Percentiles rank a stretch among this genome's conserved stretches.
Conservation (phyloP, 2,797 vertebrate species). For the Sebastes paucispinis region DNA sequence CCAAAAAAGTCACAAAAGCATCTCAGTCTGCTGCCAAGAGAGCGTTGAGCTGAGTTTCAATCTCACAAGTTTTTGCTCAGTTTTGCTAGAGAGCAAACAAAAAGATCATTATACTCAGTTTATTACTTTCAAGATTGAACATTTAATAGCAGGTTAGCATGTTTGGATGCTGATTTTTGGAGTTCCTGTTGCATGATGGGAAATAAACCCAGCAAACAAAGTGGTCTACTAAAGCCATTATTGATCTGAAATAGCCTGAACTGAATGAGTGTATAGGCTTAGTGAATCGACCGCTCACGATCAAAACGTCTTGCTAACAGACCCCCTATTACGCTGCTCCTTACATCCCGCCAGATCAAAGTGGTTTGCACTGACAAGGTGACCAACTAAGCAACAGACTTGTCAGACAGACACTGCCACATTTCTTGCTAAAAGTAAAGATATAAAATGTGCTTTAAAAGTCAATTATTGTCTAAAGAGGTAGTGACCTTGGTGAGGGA, state of each 20-base stretch:
- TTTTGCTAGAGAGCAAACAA: slow-evolving; percentile 8
- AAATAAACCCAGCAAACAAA: background rate
- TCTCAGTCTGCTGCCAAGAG: slow-evolving; percentile 2
- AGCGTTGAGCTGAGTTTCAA: slow-evolving; percentile 1
- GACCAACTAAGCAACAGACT: background rate
- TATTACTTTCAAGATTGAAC: background rate
- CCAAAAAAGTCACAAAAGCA: slow-evolving; percentile 4
- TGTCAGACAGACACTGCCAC: background rate
- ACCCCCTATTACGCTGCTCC: background rate
- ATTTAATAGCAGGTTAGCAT: background rate
- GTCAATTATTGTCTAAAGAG: slow-evolving; percentile 4
- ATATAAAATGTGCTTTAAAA: background rate
- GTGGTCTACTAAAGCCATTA: background rate
- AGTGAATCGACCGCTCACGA: background rate
- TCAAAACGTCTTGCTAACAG: background rate
- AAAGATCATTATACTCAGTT: slow-evolving; percentile 1
- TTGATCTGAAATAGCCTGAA: background rate
- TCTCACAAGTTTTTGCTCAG: slow-evolving; percentile 1
- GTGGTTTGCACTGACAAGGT: background rate
- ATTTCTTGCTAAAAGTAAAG: background rate
- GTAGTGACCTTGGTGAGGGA: background rate
- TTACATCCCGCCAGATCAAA: background rate
- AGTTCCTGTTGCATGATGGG: background rate
- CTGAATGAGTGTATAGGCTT: background rate
- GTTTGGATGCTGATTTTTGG: background rate